A percentile compares a stretch with the other conserved stretches of the same genome.
Evolutionary conservation across 2,797 vertebrate genomes (phyloP).

Genomic region (Pachyuromys duprasi): DNA sequence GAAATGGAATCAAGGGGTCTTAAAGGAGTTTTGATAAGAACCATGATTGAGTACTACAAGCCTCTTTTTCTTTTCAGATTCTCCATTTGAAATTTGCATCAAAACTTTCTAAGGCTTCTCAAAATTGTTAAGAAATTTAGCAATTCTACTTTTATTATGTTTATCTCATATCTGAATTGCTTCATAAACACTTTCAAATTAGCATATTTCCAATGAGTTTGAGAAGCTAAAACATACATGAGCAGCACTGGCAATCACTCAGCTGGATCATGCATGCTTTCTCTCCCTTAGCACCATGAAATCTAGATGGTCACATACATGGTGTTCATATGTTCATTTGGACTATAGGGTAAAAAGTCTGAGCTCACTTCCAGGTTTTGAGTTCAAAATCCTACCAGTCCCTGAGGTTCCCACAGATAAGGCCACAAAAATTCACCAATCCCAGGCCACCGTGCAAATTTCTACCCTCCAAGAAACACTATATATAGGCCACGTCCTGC

Average conservation of each 20-base stretch:
- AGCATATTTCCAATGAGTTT: not conserved
- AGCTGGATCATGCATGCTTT: too few relatives aligned
- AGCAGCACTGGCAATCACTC: not conserved
- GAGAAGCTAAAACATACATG: not conserved
- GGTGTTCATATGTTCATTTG: not conserved
- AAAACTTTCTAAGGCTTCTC: not conserved
- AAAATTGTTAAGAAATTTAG: not conserved
- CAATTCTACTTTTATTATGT: not conserved
- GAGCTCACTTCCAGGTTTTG: not conserved
- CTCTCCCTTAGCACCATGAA: not conserved
- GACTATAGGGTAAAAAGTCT: not conserved
- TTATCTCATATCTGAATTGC: not conserved
- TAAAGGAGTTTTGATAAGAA: not conserved
- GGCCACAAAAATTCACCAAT: not conserved
- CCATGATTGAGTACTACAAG: not conserved
- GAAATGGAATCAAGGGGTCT: not conserved
- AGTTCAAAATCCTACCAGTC: not conserved
- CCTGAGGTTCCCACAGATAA: not conserved
- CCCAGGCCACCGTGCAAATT: not conserved
- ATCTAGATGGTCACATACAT: not conserved
- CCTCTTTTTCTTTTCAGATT: not conserved
- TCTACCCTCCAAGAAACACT: not conserved
- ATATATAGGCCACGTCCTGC: not conserved
- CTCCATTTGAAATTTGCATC: not conserved
- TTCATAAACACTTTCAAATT: not conserved